Evolutionary conservation across 1,140 invertebrate genomes (phyloP), one percentile per base, ranked within the genome.

Genomic region (Carcinoscorpius rotundicauda): DNA sequence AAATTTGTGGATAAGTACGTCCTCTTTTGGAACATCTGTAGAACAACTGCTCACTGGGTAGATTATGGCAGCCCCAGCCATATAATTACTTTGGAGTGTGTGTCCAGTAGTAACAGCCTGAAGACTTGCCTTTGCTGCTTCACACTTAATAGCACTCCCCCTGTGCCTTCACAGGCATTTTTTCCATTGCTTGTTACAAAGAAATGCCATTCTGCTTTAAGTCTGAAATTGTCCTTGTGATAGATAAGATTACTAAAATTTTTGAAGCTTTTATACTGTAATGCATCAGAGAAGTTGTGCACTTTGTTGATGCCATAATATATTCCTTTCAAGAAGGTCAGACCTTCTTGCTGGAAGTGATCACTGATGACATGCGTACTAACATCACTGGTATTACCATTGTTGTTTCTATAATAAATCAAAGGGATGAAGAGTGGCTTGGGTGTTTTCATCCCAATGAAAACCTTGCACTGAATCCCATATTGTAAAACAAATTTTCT

Each of bases 181-280:
- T 78, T 74, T 49, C 66, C 76, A 63, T 72, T 76, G 9, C 69
- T 66, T 53, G 73, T 74, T 49, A 72, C 72, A 69, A 69, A 73
- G 63, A 72, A 73, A 65, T 74, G 66, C 74, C 73, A 76, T 67
- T 69, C 71, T 5, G 70, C 72, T 49, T 67, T 50, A 6, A 76
- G 58, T 52, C 65, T 52, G 61, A 75, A 74, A 68, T 75, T 70
- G 51, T 71, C 63, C 61, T 71, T 49, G 61, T 72, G 71, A 61
- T 69, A 59, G 48, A 70, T 68, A 4, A 76, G 63, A 66, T 76
- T 76, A 4, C 63, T 49, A 59, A 77, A 69, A 58, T 72, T 75
- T 59, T 74, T 72, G 8, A 61, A 60, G 70, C 72, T 77, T 66
- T 77, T 77, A 65, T 74, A 76, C 63, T 77, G 75, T 52, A 55